phyloP scores from a whole-genome alignment of 2,797 vertebrate species.

The Synanceia verrucosa region DNA sequence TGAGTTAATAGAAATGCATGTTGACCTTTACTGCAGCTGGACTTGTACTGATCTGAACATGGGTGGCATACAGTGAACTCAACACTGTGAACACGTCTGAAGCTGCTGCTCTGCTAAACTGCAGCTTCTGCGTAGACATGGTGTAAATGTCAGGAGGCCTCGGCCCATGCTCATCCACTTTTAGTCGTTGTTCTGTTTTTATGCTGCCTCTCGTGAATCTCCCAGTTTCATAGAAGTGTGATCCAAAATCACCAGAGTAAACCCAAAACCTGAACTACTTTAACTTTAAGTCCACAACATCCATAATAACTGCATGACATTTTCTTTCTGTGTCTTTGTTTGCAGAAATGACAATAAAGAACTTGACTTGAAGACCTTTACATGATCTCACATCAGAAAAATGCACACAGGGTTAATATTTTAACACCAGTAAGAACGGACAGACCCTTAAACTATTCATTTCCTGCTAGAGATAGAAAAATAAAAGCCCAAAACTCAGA shows the following conservation, averaged over 20 bases:
- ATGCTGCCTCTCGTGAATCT: neutral
- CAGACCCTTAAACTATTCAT: too few relatives aligned
- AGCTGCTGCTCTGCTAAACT: neutral
- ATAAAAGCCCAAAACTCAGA: conserved; percentile 25
- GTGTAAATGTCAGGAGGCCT: conserved; percentile 9
- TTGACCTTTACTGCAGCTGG: too few relatives aligned
- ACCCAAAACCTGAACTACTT: neutral
- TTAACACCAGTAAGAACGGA: neutral
- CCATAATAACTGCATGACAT: too few relatives aligned
- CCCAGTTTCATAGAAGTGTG: neutral
- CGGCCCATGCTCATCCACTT: neutral
- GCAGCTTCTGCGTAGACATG: neutral
- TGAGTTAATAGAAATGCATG: too few relatives aligned
- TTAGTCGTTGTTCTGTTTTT: neutral
- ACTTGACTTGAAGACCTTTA: too few relatives aligned
- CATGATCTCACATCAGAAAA: conserved; percentile 13
- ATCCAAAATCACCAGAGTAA: neutral
- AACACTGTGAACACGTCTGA: too few relatives aligned
- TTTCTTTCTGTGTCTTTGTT: too few relatives aligned
- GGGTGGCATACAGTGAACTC: too few relatives aligned
- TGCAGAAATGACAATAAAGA: too few relatives aligned
- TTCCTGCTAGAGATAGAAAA: conserved; percentile 25
- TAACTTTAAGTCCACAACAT: too few relatives aligned
- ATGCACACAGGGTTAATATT: neutral
- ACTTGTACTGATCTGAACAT: too few relatives aligned